A percentile compares a stretch with the other conserved stretches of the same genome.
These are phyloP conservation scores for Pseudococcus viburni DNA, from an alignment of 2,888 invertebrate species.

Conservation along the genomic window DNA sequence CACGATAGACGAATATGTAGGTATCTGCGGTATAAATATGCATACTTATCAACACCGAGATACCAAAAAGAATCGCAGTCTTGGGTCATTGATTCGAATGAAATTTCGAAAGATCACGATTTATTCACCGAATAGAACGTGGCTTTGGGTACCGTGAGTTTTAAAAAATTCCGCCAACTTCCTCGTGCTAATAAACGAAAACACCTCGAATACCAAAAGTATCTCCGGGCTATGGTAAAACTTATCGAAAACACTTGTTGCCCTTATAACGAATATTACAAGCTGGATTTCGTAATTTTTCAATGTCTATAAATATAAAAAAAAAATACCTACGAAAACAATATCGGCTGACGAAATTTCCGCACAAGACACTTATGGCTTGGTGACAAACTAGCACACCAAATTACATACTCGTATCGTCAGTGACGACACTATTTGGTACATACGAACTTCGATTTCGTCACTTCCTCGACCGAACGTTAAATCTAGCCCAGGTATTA, in stretches of 20 bases:
- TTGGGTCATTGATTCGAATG: not conserved
- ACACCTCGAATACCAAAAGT: not conserved
- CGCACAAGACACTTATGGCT: not conserved
- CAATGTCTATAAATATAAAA: not conserved
- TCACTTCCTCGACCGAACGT: not conserved
- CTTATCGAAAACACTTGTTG: slow-evolving; percentile 1
- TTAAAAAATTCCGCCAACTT: slow-evolving; percentile 17
- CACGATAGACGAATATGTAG: not conserved
- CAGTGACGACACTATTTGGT: not conserved
- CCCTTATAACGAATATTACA: not conserved
- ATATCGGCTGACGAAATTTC: not conserved
- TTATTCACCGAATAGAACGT: not conserved
- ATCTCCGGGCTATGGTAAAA: not conserved
- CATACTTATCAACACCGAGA: not conserved
- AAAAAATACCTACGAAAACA: not conserved
- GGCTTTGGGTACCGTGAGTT: not conserved
- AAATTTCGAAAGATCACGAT: slow-evolving; percentile 25
- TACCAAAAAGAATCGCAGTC: not conserved
- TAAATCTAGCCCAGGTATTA: not conserved
- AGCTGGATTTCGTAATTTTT: not conserved
- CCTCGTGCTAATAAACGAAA: not conserved
- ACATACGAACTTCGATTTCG: not conserved
- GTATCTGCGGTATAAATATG: not conserved
- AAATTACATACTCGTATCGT: not conserved
- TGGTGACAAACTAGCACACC: not conserved